phyloP scores from a whole-genome alignment of 2,797 vertebrate genomes.

The Lagocephalus sceleratus region DNA sequence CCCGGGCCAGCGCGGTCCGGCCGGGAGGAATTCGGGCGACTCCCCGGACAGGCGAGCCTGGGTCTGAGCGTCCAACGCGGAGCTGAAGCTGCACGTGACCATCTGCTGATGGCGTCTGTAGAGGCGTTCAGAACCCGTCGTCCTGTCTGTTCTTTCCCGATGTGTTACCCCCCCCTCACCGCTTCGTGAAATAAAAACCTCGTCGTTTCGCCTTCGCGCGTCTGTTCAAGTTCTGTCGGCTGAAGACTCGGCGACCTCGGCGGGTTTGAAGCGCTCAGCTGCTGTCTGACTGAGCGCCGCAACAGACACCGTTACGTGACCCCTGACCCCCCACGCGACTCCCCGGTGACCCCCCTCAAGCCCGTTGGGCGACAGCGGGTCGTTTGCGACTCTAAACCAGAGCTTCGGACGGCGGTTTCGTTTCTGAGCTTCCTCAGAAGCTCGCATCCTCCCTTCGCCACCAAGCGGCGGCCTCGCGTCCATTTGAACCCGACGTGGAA shows the following conservation, averaged over 20 bases:
- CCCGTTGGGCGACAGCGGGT: conserved; percentile 23
- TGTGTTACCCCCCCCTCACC: too few relatives aligned
- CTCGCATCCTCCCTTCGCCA: too few relatives aligned
- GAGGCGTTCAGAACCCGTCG: too few relatives aligned
- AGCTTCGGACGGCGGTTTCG: too few relatives aligned
- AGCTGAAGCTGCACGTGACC: too few relatives aligned
- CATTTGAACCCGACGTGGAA: background rate
- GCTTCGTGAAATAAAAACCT: background rate
- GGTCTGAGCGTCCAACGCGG: too few relatives aligned
- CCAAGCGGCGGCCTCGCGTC: background rate
- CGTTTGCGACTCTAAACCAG: too few relatives aligned
- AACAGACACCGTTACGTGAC: conserved; percentile 40
- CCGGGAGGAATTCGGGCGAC: conserved; percentile 33
- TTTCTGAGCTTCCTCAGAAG: too few relatives aligned
- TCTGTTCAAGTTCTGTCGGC: background rate
- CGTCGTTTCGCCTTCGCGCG: background rate
- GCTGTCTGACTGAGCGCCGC: conserved; percentile 41
- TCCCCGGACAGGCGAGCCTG: conserved; percentile 77
- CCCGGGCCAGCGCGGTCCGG: conserved; percentile 27
- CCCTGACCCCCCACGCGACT: conserved; percentile 35
- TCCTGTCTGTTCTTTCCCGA: too few relatives aligned
- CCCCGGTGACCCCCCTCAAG: conserved; percentile 1
- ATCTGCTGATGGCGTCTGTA: too few relatives aligned
- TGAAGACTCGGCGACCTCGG: conserved; percentile 14
- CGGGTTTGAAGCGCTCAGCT: conserved; percentile 40